Base-by-base conservation (phyloP, 2,113 vertebrate genomes). In the Pandion haliaetus region DNA sequence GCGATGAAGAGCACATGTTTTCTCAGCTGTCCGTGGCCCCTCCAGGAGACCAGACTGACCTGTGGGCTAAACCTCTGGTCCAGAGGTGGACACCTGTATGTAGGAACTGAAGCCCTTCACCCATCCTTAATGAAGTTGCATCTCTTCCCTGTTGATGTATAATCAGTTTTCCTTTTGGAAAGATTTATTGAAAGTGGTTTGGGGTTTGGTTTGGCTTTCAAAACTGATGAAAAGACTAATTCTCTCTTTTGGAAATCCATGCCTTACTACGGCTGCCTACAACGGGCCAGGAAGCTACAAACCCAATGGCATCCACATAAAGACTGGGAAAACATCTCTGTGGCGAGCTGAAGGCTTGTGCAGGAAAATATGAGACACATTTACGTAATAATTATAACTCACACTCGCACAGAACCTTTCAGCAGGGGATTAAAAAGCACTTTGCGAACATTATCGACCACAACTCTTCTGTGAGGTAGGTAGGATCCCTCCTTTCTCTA, bases 381-480 rank as follows among this genome's bases (percentile, higher is more conserved):
- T 95, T 82, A 94, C 42, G 84, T 97, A 89, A 96, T 96, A 95
- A 96, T 95, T 91, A 94, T 97, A 96, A 95, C 91, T 97, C 96
- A 96, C 88, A 66, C 95, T 89, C 0, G 14, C 89, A 81, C 26
- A 91, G 82, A 50, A 42, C 94, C 93, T 97, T 95, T 96, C 95
- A 97, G 94, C 95, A 94, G 87, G 87, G 87, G 82, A 97, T 97
- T 97, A 96, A 97, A 97, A 97, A 94, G 95, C 89, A 96, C 95
- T 97, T 95, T 91, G 84, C 19, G 2, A 93, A 95, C 94, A 97
- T 96, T 96, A 97, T 89, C 84, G 34, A 50, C 38, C 93, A 17
- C 94, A 70, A 4, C 81, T 38, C 70, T 38, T 94, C 95, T 31
- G 9, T 10, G 95, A 95, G 93, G 95, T 95, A 95, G 97, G 96